Percentiles rank a stretch among this genome's conserved stretches.
phyloP scores from a whole-genome alignment of 2,797 vertebrate species.

The Nannoperca australis region DNA sequence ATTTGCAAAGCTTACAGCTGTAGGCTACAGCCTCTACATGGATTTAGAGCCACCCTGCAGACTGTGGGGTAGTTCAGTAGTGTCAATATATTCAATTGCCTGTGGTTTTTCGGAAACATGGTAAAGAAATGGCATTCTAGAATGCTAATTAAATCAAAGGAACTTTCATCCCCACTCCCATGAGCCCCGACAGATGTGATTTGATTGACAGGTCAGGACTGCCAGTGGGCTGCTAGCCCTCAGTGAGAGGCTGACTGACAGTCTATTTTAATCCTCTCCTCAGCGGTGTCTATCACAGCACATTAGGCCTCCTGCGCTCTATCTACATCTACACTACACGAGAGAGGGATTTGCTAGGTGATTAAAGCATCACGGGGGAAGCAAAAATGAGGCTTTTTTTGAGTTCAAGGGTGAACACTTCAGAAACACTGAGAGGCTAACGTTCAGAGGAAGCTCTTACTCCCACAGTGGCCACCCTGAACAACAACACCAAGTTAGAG shows the following conservation, averaged over 20 bases:
- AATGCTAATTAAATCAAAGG: slow-evolving; percentile 18
- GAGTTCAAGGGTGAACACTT: slow-evolving; percentile 12
- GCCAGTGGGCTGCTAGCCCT: slow-evolving; percentile 16
- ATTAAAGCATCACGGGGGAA: slow-evolving; percentile 28
- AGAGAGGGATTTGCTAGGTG: slow-evolving; percentile 33
- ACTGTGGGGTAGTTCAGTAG: slow-evolving; percentile 21
- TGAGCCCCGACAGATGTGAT: slow-evolving; percentile 25
- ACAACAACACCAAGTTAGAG: background rate
- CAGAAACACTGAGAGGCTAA: background rate
- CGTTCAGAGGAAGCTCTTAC: background rate
- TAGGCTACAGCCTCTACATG: slow-evolving; percentile 48
- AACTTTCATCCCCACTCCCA: slow-evolving; percentile 17
- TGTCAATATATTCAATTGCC: slow-evolving; percentile 28
- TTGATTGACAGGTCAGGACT: slow-evolving; percentile 53
- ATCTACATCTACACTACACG: slow-evolving; percentile 2
- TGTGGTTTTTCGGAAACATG: slow-evolving; percentile 10
- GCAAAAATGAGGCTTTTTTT: background rate
- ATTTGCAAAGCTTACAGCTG: slow-evolving; percentile 62
- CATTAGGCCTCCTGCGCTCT: slow-evolving; percentile 28
- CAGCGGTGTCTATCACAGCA: background rate
- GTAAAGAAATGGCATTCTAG: slow-evolving; percentile 24
- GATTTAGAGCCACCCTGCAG: slow-evolving; percentile 43
- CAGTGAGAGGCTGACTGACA: slow-evolving; percentile 40
- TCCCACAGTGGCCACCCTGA: background rate
- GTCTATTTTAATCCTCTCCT: too few species aligned